These are phyloP conservation scores for Gila orcuttii DNA, from an alignment of 2,113 vertebrate species.

Conservation along the genomic window DNA sequence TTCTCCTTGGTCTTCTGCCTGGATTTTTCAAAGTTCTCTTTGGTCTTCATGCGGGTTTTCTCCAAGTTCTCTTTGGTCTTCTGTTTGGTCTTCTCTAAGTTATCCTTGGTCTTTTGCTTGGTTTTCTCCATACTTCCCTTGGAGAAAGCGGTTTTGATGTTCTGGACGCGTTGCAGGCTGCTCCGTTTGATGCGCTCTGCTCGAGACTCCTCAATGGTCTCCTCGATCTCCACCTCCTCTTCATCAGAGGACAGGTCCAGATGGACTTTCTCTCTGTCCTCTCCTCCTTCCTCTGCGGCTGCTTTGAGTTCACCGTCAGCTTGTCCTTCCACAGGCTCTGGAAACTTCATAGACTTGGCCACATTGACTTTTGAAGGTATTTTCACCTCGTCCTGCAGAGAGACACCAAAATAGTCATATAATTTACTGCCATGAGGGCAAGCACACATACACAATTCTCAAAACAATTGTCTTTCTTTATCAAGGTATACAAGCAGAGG, in stretches of 20 bases:
- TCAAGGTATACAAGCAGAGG: background rate
- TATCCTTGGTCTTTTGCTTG: slow-evolving; percentile 73
- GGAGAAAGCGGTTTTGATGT: slow-evolving; percentile 95
- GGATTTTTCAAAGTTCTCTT: slow-evolving; percentile 81
- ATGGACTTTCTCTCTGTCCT: slow-evolving; percentile 78
- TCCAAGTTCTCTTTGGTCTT: slow-evolving; percentile 91
- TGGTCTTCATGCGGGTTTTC: slow-evolving; percentile 83
- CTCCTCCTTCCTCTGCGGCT: slow-evolving; percentile 59
- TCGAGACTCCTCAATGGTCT: slow-evolving; percentile 87
- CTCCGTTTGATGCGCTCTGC: slow-evolving; percentile 94
- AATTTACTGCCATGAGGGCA: background rate
- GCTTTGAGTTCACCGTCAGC: slow-evolving; percentile 66
- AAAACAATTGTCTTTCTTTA: background rate
- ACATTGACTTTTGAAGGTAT: slow-evolving; percentile 87
- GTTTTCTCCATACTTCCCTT: slow-evolving; percentile 85
- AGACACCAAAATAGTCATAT: slow-evolving; percentile 46
- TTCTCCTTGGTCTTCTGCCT: slow-evolving; percentile 88
- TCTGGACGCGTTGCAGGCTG: slow-evolving; percentile 90
- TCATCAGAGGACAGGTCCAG: slow-evolving; percentile 92
- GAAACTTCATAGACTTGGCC: slow-evolving; percentile 85
- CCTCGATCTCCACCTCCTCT: slow-evolving; percentile 90
- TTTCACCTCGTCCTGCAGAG: slow-evolving; percentile 91
- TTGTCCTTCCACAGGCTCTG: slow-evolving; percentile 78
- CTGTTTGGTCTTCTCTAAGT: slow-evolving; percentile 83
- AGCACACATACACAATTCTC: background rate